These are phyloP conservation scores for Falcunculus frontatus DNA, from an alignment of 2,113 vertebrate species.

Conservation along the genomic window DNA sequence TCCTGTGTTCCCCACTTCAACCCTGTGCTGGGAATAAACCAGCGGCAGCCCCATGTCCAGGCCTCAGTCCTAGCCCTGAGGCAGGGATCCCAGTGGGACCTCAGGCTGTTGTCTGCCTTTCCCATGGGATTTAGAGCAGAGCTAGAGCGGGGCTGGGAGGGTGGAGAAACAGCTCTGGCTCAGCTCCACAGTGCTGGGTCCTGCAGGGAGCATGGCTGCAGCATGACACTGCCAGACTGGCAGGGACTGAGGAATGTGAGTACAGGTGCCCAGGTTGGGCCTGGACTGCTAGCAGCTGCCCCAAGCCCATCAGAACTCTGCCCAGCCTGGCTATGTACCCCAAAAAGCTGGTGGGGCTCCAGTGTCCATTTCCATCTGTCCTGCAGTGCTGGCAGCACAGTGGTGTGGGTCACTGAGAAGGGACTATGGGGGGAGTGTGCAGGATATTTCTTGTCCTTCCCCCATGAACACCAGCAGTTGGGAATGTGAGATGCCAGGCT, in stretches of 20 bases:
- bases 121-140: background rate
- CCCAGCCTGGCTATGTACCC: background rate
- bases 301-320: background rate
- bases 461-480: background rate
- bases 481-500: background rate
- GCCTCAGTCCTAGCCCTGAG: background rate
- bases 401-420: background rate
- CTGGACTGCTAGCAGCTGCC: background rate
- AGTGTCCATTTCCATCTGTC: fast-evolving
- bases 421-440: fast-evolving
- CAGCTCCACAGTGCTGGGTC: background rate
- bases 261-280: background rate
- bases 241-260: background rate
- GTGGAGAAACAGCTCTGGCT: background rate
- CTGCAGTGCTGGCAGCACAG: background rate
- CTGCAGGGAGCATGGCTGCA: background rate
- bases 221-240: background rate
- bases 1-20: background rate
- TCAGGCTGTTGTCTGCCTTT: background rate
- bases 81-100: background rate
- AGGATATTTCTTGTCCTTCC: background rate
- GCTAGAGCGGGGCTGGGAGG: background rate
- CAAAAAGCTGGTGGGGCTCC: background rate
- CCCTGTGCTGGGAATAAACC: background rate
- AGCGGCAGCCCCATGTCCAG: background rate